Evolutionary conservation across 1,140 invertebrate genomes (phyloP).

Genomic region (Chymomyza costata): DNA sequence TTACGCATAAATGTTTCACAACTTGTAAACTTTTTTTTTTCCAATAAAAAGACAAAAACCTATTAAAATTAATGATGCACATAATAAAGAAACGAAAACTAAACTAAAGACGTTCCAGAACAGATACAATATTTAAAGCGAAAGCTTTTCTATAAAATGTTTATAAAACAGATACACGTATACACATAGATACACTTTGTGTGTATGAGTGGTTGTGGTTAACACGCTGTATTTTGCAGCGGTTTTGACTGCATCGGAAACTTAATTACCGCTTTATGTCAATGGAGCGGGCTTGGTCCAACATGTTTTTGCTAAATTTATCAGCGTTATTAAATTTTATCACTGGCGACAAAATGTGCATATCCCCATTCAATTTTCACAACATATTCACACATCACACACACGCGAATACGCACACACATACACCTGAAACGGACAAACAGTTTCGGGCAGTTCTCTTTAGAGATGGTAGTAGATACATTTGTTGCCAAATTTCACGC

Average conservation of each 20-base stretch:
- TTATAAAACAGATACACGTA: too few relatives aligned
- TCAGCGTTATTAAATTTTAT: slow-evolving; percentile 75
- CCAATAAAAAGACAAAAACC: slow-evolving; percentile 37
- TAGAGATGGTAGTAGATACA: slow-evolving; percentile 6
- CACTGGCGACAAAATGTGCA: slow-evolving; percentile 73
- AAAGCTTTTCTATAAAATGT: slow-evolving; percentile 51
- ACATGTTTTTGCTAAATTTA: slow-evolving; percentile 74
- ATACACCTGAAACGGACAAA: slow-evolving; percentile 11
- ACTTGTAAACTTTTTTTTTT: too few relatives aligned
- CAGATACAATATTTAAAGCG: too few relatives aligned
- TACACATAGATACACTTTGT: not conserved
- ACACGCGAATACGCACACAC: slow-evolving; percentile 10
- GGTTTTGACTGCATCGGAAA: slow-evolving; percentile 32
- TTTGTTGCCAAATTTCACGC: slow-evolving; percentile 18
- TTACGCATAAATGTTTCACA: slow-evolving; percentile 71
- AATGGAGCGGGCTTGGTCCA: slow-evolving; percentile 44
- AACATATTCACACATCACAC: slow-evolving; percentile 69
- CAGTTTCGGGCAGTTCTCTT: slow-evolving; percentile 9
- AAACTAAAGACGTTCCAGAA: not conserved
- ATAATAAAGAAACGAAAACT: slow-evolving; percentile 11
- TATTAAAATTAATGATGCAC: slow-evolving; percentile 59
- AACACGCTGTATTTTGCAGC: slow-evolving; percentile 36
- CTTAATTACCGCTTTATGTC: slow-evolving; percentile 75
- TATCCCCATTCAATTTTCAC: slow-evolving; percentile 72
- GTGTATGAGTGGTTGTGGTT: slow-evolving; percentile 26